These are phyloP conservation scores for Tragelaphus eurycerus DNA, from an alignment of 2,797 vertebrate species.

Conservation along the genomic window DNA sequence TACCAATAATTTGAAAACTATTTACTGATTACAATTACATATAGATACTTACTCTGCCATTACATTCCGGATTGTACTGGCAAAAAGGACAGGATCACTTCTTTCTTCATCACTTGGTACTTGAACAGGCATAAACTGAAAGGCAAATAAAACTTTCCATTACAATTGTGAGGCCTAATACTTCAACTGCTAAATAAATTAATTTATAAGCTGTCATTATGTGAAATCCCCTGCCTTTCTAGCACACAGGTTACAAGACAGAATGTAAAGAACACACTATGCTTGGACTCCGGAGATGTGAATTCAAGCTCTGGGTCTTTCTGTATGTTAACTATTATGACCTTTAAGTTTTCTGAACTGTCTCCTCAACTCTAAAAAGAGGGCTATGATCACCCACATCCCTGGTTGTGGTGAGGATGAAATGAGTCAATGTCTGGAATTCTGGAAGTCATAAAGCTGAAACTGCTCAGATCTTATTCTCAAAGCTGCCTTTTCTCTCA, in stretches of 20 bases:
- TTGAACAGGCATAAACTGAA: constrained; percentile 94
- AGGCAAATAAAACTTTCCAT: constrained; percentile 39
- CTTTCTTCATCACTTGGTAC: constrained; percentile 93
- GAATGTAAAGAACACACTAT: not conserved
- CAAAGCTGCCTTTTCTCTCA: not conserved
- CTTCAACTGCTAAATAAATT: not conserved
- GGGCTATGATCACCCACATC: too few relatives aligned
- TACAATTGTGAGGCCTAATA: not conserved
- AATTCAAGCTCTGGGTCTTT: not conserved
- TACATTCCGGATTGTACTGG: constrained; percentile 87
- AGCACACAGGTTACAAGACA: rapidly evolving
- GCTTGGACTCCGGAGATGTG: not conserved
- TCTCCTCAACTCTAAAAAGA: not conserved
- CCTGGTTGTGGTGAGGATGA: not conserved
- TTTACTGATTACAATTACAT: not conserved
- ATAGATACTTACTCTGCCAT: constrained; percentile 91
- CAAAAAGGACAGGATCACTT: constrained; percentile 88
- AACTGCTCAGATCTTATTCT: not conserved
- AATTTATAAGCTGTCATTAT: not conserved
- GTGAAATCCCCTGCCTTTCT: not conserved
- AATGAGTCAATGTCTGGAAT: not conserved
- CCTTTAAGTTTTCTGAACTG: not conserved
- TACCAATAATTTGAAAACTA: not conserved
- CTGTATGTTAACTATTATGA: not conserved
- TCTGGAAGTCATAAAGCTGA: not conserved